phyloP scores from a whole-genome alignment of 2,888 invertebrate genomes.

The Cylindroiulus punctatus region DNA sequence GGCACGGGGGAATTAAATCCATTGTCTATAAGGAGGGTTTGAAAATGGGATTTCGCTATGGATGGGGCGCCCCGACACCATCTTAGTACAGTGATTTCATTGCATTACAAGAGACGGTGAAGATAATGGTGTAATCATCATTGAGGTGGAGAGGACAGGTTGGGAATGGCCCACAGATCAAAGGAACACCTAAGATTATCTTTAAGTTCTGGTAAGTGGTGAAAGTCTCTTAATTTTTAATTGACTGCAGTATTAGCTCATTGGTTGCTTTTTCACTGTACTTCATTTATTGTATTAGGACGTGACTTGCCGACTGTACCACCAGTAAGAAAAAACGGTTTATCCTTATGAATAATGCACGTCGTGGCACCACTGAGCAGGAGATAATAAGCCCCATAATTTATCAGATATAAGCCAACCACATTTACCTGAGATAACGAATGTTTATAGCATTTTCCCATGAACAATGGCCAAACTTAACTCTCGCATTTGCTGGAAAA shows the following conservation, averaged over 20 bases:
- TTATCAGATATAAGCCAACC: not conserved
- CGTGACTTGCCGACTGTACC: not conserved
- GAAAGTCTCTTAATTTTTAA: not conserved
- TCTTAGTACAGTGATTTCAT: no score
- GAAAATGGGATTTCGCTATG: not conserved
- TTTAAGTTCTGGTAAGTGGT: not conserved
- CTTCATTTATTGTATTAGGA: not conserved
- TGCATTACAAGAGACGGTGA: no score
- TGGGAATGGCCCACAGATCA: no score
- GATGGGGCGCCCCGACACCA: not conserved
- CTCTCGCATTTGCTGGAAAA: not conserved
- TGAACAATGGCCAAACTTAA: not conserved
- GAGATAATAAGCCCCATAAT: not conserved
- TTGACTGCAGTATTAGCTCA: not conserved
- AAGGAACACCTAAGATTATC: not conserved
- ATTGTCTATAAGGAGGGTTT: not conserved
- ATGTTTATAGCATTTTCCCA: not conserved
- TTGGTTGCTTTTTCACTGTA: not conserved
- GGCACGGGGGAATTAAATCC: not conserved
- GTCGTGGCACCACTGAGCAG: not conserved
- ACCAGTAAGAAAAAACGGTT: not conserved
- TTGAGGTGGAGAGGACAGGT: no score
- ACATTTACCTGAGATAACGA: constrained; percentile 4
- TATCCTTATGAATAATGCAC: not conserved
- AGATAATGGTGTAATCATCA: no score